A percentile compares a stretch with the other conserved stretches of the same genome.
These are phyloP conservation scores for Plectropomus leopardus DNA, from an alignment of 2,113 vertebrate genomes.

Conservation along the genomic window DNA sequence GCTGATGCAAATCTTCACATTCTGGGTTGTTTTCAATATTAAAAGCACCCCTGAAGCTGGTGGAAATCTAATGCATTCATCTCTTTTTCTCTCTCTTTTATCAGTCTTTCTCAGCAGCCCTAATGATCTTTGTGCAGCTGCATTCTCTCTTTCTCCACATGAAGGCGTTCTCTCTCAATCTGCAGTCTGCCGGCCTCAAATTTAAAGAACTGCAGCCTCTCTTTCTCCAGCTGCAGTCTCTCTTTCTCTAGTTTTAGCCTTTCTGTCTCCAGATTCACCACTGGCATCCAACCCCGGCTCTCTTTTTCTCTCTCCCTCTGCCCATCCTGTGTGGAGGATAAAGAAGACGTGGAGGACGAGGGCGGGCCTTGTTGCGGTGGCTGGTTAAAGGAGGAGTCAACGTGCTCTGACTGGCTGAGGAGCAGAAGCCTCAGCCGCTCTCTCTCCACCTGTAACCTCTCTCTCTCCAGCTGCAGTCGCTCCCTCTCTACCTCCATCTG, in stretches of 20 bases:
- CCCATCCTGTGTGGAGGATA: conserved; percentile 42
- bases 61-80: background rate
- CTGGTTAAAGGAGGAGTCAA: conserved; percentile 55
- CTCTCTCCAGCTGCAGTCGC: conserved; percentile 91
- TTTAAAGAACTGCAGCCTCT: conserved; percentile 93
- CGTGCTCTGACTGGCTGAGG: conserved; percentile 85
- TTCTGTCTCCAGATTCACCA: conserved; percentile 90
- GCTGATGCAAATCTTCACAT: background rate
- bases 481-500: conserved; percentile 90
- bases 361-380: conserved; percentile 73
- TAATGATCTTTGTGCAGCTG: conserved; percentile 90
- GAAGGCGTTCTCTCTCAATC: conserved; percentile 94
- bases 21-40: conserved; percentile 8
- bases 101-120: conserved; percentile 31
- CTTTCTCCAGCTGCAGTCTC: conserved; percentile 92
- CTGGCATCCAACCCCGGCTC: conserved; percentile 75
- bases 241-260: conserved; percentile 94
- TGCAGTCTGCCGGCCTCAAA: conserved; percentile 93
- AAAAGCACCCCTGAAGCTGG: background rate
- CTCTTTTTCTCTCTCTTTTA: background rate
- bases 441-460: conserved; percentile 91
- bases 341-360: conserved; percentile 64
- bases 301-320: conserved; percentile 54
- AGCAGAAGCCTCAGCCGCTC: conserved; percentile 88
- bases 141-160: conserved; percentile 94